Base-by-base conservation (phyloP, 1,140 invertebrate species). In the Drosophila santomea region DNA sequence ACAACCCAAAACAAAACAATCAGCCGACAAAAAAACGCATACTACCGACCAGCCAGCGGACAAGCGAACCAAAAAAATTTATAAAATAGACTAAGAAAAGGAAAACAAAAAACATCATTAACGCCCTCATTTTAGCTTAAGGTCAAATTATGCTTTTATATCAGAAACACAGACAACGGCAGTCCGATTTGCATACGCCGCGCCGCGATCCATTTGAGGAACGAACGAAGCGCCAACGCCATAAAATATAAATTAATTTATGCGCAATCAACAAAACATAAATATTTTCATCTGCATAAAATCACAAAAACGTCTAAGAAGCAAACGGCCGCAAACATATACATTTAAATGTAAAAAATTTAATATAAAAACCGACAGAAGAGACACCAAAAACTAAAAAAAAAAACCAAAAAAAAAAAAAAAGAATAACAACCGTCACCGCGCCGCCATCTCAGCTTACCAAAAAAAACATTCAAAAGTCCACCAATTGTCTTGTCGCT, bases 231-330 rank as follows among this genome's bases (percentile, higher is more conserved):
- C 84, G 83, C 83, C 84, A 88, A 89, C 84, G 84, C 84, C 77
- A 89, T 89, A 89, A 89, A 89, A 89, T 89, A 89, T 89, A 89
- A 89, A 89, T 89, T 89, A 89, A 89, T 89, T 89, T 89, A 89
- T 89, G 84, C 84, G 84, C 85, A 89, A 89, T 89, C 84, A 89
- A 89, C 84, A 89, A 89, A 89, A 89, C 84, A 89, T 89, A 89
- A 89, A 89, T 89, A 89, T 89, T 89, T 89, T 89, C 84, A 89
- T 89, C 85, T 89, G 84, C 84, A 89, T 89, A 89, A 85, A 85
- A 85, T 59, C 81, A 85, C 81, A 85, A 78, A 85, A 85, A 71
- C 81, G 63, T 79, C 81, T 76, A 84, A 84, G 80, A 75, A 84
- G 80, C 75, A 74, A 57, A 73, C 79, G 79, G 52, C 74, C 78